These are phyloP conservation scores for Gephyroberyx darwinii DNA, from an alignment of 2,797 vertebrate genomes.

Conservation along the genomic window DNA sequence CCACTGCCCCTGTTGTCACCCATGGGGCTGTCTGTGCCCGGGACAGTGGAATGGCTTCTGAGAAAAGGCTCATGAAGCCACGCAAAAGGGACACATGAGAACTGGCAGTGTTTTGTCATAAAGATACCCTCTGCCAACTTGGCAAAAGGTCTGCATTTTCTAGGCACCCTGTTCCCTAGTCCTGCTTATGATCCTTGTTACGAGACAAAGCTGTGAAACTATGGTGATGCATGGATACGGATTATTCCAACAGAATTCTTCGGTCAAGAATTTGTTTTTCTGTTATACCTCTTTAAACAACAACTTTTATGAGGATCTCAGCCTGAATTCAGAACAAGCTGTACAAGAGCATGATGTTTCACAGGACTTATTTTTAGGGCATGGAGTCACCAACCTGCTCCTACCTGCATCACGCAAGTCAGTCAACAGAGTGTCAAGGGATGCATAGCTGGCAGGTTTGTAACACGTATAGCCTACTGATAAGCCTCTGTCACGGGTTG, in stretches of 20 bases:
- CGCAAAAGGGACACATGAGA: neutral
- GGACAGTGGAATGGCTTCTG: slow-evolving; percentile 26
- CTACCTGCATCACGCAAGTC: slow-evolving; percentile 51
- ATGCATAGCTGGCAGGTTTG: slow-evolving; percentile 33
- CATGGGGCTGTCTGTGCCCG: neutral
- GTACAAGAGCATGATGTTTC: slow-evolving; percentile 24
- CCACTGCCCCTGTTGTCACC: slow-evolving; percentile 21
- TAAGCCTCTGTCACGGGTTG: slow-evolving; percentile 43
- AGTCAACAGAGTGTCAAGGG: slow-evolving; percentile 26
- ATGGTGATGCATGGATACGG: neutral
- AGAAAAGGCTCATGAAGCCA: slow-evolving; percentile 33
- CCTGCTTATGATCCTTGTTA: slow-evolving; percentile 9
- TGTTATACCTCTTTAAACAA: slow-evolving; percentile 46
- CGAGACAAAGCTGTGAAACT: slow-evolving; percentile 29
- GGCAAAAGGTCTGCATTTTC: neutral
- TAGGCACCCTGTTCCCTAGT: neutral
- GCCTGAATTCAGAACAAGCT: slow-evolving; percentile 45
- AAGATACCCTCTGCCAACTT: neutral
- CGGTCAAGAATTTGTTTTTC: slow-evolving; percentile 5
- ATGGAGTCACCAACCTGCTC: slow-evolving; percentile 37
- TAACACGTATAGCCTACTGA: slow-evolving; percentile 25
- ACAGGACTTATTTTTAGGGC: slow-evolving; percentile 61
- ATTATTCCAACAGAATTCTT: slow-evolving; percentile 28
- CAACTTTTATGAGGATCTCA: slow-evolving; percentile 27
- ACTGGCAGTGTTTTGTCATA: neutral